Evolutionary conservation across 1,140 invertebrate genomes (phyloP).

Genomic region (Trichonephila clavipes): DNA sequence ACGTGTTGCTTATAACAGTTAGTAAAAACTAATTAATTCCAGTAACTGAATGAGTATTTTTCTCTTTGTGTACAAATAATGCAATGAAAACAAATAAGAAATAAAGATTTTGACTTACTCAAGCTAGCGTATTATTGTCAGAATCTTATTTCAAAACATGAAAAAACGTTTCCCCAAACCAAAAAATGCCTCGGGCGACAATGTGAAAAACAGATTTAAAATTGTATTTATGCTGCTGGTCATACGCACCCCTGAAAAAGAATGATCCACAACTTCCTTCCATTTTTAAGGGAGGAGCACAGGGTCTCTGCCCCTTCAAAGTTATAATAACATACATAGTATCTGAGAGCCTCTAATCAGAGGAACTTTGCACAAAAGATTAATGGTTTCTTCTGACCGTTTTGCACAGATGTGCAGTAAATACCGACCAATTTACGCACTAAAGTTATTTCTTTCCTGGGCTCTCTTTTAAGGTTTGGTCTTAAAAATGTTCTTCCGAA

Average conservation of each 20-base stretch:
- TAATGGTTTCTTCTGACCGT: background rate
- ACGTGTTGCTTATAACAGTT: too few species aligned
- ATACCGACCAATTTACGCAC: background rate
- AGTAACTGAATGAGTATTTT: too few species aligned
- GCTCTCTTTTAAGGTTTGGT: background rate
- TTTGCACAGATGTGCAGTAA: background rate
- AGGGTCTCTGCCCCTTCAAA: background rate
- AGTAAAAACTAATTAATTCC: too few species aligned
- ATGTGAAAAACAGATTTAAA: background rate
- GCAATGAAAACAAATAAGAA: background rate
- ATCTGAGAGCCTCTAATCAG: background rate
- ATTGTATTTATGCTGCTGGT: background rate
- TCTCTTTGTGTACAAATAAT: too few species aligned
- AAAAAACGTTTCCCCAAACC: background rate
- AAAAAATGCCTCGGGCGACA: background rate
- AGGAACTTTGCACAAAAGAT: background rate
- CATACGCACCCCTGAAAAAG: background rate
- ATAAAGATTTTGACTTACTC: background rate
- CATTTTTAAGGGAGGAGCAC: background rate
- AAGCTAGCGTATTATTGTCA: background rate
- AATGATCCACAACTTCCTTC: background rate
- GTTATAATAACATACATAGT: background rate
- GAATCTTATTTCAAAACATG: background rate
- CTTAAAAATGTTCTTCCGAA: background rate
- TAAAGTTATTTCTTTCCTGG: background rate